Evolutionary conservation across 2,113 vertebrate genomes (phyloP).

Genomic region (Propithecus coquereli): DNA sequence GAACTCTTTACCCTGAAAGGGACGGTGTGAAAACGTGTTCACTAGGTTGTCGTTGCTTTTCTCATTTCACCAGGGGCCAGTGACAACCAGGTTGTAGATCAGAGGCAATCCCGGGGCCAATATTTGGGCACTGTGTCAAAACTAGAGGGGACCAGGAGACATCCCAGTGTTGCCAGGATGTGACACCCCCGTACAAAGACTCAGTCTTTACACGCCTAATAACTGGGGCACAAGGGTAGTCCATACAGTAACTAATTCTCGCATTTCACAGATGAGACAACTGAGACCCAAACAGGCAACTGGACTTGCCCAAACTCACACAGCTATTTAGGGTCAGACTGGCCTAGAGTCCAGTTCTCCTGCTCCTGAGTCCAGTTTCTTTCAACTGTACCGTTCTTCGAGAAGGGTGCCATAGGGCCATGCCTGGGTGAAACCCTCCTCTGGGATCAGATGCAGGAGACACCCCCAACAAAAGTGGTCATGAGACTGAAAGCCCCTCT

Average conservation of each 20-base stretch:
- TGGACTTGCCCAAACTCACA: neutral
- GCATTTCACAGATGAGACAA: neutral
- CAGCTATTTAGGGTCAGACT: neutral
- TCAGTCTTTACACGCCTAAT: no score
- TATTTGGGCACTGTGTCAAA: neutral
- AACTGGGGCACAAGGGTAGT: no score
- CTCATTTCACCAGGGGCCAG: neutral
- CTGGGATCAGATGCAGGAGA: neutral
- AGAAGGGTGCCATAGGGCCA: neutral
- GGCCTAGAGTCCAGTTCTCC: neutral
- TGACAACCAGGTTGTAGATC: neutral
- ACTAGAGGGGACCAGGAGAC: neutral
- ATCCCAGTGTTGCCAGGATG: accelerated
- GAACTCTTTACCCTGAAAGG: no score
- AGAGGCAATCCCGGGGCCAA: accelerated
- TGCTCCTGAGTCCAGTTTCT: neutral
- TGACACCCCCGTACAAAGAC: neutral
- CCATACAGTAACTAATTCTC: neutral
- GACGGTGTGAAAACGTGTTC: neutral
- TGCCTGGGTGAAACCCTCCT: neutral
- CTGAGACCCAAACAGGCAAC: neutral
- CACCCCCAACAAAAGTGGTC: neutral
- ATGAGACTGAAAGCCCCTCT: neutral
- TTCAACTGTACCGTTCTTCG: neutral
- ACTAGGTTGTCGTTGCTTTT: neutral